These are phyloP conservation scores for Otolemur crassicaudatus DNA, from an alignment of 2,797 vertebrate species.

Conservation along the genomic window DNA sequence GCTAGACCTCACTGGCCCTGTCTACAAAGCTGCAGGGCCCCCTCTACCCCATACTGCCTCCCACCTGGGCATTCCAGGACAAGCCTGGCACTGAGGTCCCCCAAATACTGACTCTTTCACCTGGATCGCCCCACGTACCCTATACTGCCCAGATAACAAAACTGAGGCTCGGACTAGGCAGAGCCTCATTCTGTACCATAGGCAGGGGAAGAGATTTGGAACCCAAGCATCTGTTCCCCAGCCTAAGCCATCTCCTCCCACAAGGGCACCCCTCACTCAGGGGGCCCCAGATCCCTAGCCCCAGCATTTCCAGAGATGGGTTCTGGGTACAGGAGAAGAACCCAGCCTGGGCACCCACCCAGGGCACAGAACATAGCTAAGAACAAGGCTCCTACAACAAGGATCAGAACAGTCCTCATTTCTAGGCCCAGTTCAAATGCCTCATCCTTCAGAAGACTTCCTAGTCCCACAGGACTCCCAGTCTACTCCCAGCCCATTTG, in stretches of 20 bases:
- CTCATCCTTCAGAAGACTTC: not conserved
- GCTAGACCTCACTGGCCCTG: not conserved
- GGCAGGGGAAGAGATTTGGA: not conserved
- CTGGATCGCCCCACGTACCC: not conserved
- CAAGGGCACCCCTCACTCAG: no score
- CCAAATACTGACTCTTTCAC: not conserved
- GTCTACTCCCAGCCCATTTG: not conserved
- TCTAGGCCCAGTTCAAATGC: not conserved
- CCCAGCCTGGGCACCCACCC: not conserved
- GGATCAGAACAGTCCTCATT: not conserved
- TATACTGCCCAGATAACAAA: not conserved
- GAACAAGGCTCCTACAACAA: not conserved
- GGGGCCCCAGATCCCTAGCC: not conserved
- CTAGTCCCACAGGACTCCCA: not conserved
- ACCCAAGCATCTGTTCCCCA: not conserved
- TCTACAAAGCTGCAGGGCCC: accelerated
- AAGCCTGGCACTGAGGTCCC: not conserved
- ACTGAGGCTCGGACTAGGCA: not conserved
- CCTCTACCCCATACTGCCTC: not conserved
- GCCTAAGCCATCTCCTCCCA: not conserved
- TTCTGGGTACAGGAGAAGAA: not conserved
- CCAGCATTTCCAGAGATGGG: not conserved
- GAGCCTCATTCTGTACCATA: not conserved
- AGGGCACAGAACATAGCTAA: not conserved
- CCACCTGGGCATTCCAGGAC: not conserved